Evolutionary conservation across 2,113 vertebrate genomes (phyloP), one percentile per base, ranked within the genome.

Genomic region (Cebidichthys violaceus): DNA sequence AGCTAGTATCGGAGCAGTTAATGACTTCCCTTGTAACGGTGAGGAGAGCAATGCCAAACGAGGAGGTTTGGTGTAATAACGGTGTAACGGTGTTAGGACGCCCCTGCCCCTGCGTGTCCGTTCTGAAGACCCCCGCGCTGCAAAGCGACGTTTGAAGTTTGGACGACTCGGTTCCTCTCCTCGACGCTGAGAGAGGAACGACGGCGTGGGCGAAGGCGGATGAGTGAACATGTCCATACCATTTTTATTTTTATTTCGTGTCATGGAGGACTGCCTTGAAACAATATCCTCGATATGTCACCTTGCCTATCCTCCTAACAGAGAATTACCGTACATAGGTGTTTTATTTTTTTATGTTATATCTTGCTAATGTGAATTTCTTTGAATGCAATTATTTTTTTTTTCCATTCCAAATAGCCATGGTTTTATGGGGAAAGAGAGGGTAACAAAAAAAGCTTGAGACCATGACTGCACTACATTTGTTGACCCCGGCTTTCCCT

Each of bases 401-500:
- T 75, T 54, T 81, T 24, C 59, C 89, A 91, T 93, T 93, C 89
- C 90, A 94, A 93, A 94, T 91, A 91, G 93, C 92, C 95, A 94
- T 95, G 93, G 76, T 90, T 93, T 89, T 88, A 75, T 83, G 73
- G 84, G 86, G 88, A 89, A 84, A 82, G 75, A 74, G 78, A 75
- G 81, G 86, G 68, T 79, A 83, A 82, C 61, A 73, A 84, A 77
- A 70, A 77, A 88, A 90, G 90, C 92, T 90, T 86, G 75, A 92
- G 70, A 90, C 81, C 90, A 87, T 88, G 91, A 94, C 93, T 95
- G 94, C 95, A 95, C 94, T 95, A 95, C 92, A 92, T 93, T 92
- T 88, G 86, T 90, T 90, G 76, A 91, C 85, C 86, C 83, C 75
- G 6, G 83, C 89, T 93, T 87, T 89, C 91, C 89, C 91, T 84